Evolutionary conservation across 2,113 vertebrate genomes (phyloP).

Genomic region (Okapia johnstoni): DNA sequence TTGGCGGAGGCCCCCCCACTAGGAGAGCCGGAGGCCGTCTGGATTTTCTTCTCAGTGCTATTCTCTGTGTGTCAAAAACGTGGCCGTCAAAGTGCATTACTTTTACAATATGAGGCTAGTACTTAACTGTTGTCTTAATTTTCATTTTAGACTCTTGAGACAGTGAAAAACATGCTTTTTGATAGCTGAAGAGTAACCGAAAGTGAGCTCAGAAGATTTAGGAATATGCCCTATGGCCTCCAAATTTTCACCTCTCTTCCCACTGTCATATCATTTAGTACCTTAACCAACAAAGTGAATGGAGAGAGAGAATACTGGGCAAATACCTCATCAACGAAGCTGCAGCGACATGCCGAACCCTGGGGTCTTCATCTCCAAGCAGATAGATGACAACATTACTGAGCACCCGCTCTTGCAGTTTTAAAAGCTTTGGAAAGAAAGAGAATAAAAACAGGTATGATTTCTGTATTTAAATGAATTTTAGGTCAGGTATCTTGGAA

Average conservation of each 20-base stretch:
- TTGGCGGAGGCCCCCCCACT: too few species aligned
- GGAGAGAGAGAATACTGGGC: accelerated
- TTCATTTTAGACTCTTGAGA: not conserved
- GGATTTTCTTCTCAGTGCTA: not conserved
- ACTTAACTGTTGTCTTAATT: not conserved
- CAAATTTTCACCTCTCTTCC: not conserved
- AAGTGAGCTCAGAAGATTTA: too few species aligned
- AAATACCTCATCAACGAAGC: slow-evolving; percentile 87
- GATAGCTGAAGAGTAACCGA: not conserved
- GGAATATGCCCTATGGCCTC: accelerated
- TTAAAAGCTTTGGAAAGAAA: slow-evolving; percentile 82
- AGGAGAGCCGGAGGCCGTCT: too few species aligned
- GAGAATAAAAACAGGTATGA: not conserved
- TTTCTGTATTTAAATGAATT: not conserved
- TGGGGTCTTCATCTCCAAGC: slow-evolving; percentile 94
- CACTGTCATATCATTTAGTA: accelerated
- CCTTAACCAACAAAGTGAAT: not conserved
- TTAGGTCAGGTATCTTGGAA: not conserved
- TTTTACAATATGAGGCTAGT: not conserved
- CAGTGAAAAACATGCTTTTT: not conserved
- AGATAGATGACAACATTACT: slow-evolving; percentile 88
- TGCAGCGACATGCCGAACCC: slow-evolving; percentile 92
- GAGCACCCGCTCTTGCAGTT: slow-evolving; percentile 92
- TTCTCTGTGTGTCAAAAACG: not conserved
- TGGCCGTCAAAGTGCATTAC: not conserved